Evolutionary conservation across 1,140 invertebrate genomes (phyloP).

Genomic region (Scaptomyza montana): DNA sequence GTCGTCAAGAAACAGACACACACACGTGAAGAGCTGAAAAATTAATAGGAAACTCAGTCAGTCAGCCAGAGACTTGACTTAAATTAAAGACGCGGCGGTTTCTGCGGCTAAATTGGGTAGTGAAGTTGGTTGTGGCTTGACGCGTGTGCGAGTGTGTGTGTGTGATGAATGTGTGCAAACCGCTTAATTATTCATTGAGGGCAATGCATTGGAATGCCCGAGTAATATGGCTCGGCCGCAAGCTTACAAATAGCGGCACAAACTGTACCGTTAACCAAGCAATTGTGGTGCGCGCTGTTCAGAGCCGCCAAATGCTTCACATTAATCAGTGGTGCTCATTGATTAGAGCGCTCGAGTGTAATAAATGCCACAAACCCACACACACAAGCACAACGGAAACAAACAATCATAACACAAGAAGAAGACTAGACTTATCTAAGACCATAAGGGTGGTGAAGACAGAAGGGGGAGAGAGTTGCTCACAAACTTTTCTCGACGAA

Average conservation of each 20-base stretch:
- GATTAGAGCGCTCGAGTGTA: constrained; percentile 56
- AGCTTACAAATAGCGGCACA: constrained; percentile 65
- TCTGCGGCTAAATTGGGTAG: not conserved
- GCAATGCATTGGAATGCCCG: constrained; percentile 76
- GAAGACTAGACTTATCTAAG: not conserved
- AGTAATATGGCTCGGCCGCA: constrained; percentile 42
- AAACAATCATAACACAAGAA: constrained; percentile 39
- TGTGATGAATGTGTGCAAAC: constrained; percentile 69
- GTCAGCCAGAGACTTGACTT: constrained; percentile 18
- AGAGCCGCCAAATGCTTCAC: constrained; percentile 23
- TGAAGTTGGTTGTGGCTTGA: constrained; percentile 1
- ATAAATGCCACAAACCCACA: constrained; percentile 40
- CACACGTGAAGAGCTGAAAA: constrained; percentile 32
- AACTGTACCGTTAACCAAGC: constrained; percentile 45
- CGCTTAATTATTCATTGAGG: constrained; percentile 81
- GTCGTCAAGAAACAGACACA: constrained; percentile 1
- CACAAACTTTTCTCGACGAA: constrained; percentile 31
- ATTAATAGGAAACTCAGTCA: constrained; percentile 43
- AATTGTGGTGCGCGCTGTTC: constrained; percentile 50
- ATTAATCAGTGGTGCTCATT: constrained; percentile 73
- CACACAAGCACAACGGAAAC: constrained; percentile 21
- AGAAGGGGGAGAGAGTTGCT: not conserved
- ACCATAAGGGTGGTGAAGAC: no score
- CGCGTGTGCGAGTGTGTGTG: constrained; percentile 35
- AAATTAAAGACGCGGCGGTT: constrained; percentile 62